Conservation (phyloP, 2,113 vertebrate species). For the Tretioscincus oriximinensis region DNA sequence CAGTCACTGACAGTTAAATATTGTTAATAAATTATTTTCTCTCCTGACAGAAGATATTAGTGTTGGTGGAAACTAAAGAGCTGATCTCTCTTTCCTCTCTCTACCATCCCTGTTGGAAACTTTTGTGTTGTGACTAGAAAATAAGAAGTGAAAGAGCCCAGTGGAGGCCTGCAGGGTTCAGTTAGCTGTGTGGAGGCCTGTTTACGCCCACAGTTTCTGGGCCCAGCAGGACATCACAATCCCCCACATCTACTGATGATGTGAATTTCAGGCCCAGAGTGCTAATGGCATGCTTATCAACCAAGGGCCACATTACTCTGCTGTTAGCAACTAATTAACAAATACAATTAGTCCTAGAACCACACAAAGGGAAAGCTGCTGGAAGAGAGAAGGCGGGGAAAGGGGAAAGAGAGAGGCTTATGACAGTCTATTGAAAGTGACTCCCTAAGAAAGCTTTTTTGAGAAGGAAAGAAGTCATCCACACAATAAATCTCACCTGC, state of each 20-base stretch:
- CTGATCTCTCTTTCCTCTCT: neutral
- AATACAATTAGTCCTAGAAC: conserved; percentile 72
- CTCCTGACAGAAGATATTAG: neutral
- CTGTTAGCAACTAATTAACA: conserved; percentile 84
- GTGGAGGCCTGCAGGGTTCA: neutral
- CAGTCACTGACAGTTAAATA: neutral
- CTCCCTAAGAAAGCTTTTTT: conserved; percentile 25
- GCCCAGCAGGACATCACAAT: conserved; percentile 48
- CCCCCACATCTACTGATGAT: conserved; percentile 54
- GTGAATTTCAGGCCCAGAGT: conserved; percentile 65
- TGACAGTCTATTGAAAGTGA: conserved; percentile 44
- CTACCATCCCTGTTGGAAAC: neutral
- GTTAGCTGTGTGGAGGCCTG: conserved; percentile 5
- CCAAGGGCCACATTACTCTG: conserved; percentile 71
- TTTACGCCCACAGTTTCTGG: conserved; percentile 55
- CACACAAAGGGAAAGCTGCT: conserved; percentile 63
- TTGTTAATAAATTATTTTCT: neutral
- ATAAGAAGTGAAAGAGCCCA: neutral
- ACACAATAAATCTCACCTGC: neutral
- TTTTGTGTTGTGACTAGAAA: neutral
- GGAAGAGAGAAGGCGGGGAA: conserved; percentile 35
- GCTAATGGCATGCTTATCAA: conserved; percentile 77
- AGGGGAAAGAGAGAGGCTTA: neutral
- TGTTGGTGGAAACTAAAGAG: too few species aligned
- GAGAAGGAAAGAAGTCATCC: neutral